Base-by-base conservation (phyloP, 37 sponge, comb jelly and placozoan species). In the Mnemiopsis leidyi region DNA sequence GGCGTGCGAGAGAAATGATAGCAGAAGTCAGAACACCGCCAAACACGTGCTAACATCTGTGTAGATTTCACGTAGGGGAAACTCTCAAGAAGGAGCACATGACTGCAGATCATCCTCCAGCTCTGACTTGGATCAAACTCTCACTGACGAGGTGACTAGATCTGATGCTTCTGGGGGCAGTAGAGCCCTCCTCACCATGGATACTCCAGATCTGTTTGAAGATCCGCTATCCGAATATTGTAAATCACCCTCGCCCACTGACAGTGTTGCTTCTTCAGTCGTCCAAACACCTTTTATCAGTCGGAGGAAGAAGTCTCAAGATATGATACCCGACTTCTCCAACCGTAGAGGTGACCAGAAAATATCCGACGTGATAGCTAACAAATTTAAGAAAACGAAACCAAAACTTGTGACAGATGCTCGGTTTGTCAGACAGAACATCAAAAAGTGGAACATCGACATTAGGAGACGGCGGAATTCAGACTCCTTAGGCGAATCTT, bases 121-220 rank as follows among this genome's bases (percentile, higher is more conserved):
- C 36, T 77, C 79, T 1, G 79, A 77, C 36, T 36, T 77, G 79
- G 79, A 77, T 32, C 79, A 77, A 26, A 77, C 79, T 32, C 79
- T 77, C 35, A 77, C 79, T 1, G 79, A 77, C 18, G 79, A 26
- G 9, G 33, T 77, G 35, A 29, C 75, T 5, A 28, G 30, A 71
- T 85, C 90, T 21, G 90, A 85, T 2, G 90, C 38, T 18, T 23
- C 32, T 1, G 25, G 39, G 48, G 61, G 90, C 1, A 40, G 24
- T 39, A 33, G 48, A 21, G 33, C 48, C 36, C 61, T 85, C 29
- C 32, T 85, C 61, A 37, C 39, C 90, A 77, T 77, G 79, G 79
- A 77, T 16, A 85, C 90, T 39, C 90, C 90, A 23, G 90, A 85
- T 21, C 26, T 85, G 61, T 85, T 85, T 21, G 90, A 85, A 61